Evolutionary conservation across 1,140 invertebrate species (phyloP).

Genomic region (Amyelois transitella): DNA sequence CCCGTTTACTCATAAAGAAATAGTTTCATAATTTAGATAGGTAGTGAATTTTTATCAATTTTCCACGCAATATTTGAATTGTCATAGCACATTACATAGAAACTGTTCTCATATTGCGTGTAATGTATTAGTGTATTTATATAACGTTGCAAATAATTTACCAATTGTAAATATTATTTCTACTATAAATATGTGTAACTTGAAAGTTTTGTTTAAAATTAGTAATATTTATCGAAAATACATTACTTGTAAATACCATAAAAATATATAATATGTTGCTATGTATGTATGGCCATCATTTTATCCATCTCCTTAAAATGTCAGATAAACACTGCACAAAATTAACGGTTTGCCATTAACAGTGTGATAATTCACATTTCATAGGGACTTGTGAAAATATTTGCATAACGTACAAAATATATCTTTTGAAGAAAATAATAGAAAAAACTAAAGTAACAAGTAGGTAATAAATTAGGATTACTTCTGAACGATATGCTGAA

Average conservation of each 20-base stretch:
- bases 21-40: constrained; percentile 61
- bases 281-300: neutral
- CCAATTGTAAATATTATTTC: neutral
- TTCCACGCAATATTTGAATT: constrained; percentile 2
- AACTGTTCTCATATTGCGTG: constrained; percentile 2
- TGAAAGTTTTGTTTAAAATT: neutral
- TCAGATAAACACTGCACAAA: no score
- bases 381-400: no score
- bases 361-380: no score
- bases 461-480: no score
- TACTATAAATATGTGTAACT: neutral
- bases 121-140: neutral
- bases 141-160: neutral
- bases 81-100: constrained; percentile 10
- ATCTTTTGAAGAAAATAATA: no score
- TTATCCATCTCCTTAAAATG: neutral
- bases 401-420: no score
- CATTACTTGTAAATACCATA: neutral
- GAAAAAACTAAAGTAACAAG: no score
- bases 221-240: constrained; percentile 1
- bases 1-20: constrained; percentile 26
- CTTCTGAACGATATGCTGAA: no score
- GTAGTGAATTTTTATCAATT: constrained; percentile 54
- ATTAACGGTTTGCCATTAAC: no score
- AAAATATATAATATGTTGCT: neutral